These are phyloP conservation scores for Pachyrhynchus sulphureomaculatus DNA, from an alignment of 1,140 invertebrate genomes.

Conservation along the genomic window DNA sequence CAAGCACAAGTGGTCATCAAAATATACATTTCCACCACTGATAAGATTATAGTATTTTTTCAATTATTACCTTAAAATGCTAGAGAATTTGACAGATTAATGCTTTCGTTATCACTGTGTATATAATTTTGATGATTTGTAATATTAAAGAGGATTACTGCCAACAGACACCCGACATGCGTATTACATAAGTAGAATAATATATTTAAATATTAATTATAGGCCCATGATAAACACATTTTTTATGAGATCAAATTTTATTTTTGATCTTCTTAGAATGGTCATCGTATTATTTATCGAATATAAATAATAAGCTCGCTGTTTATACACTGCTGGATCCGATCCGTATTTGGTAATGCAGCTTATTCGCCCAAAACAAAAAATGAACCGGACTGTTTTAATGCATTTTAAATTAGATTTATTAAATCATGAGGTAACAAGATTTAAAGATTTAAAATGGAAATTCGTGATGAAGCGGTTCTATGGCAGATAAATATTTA, in stretches of 20 bases:
- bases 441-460: constrained; percentile 27
- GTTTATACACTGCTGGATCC: constrained; percentile 24
- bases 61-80: too few relatives aligned
- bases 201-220: too few relatives aligned
- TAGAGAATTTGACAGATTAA: too few relatives aligned
- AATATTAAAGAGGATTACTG: too few relatives aligned
- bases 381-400: constrained; percentile 22
- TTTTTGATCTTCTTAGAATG: background rate
- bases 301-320: constrained; percentile 21
- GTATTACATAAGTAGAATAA: too few relatives aligned
- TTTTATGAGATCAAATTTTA: background rate
- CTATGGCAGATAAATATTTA: constrained; percentile 3
- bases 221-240: too few relatives aligned
- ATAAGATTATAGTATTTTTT: too few relatives aligned
- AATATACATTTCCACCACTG: too few relatives aligned
- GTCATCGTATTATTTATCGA: constrained; percentile 11
- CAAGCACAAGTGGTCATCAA: too few relatives aligned
- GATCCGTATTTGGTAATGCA: constrained; percentile 22
- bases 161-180: too few relatives aligned
- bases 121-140: too few relatives aligned
- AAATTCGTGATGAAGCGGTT: constrained; percentile 21
- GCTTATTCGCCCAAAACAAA: constrained; percentile 20
- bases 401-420: constrained; percentile 33
- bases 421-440: constrained; percentile 26
- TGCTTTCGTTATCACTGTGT: too few relatives aligned